Percentiles rank a stretch among this genome's conserved stretches.
phyloP scores from a whole-genome alignment of 2,797 vertebrate species.

The Poliocrania exsul region DNA sequence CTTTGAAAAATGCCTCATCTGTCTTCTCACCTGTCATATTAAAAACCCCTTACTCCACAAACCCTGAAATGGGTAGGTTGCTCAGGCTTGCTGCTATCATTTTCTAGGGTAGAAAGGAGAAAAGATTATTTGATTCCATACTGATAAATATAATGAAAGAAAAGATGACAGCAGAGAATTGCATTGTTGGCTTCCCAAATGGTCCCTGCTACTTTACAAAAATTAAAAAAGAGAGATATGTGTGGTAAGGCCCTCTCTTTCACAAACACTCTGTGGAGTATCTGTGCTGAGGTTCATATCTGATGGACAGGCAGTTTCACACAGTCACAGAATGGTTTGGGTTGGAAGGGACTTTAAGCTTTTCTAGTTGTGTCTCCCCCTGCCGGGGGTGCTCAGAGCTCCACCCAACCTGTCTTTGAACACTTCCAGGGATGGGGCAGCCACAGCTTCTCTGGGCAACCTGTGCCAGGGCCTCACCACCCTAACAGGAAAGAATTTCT shows the following conservation, averaged over 20 bases:
- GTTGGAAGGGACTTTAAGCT: not conserved
- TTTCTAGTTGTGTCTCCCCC: no score
- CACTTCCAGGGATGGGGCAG: not conserved
- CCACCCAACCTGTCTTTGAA: not conserved
- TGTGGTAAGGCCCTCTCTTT: not conserved
- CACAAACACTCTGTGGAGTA: not conserved
- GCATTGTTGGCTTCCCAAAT: not conserved
- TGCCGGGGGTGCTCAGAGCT: not conserved
- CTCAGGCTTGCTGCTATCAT: not conserved
- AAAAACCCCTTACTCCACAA: conserved; percentile 15
- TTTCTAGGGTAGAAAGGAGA: not conserved
- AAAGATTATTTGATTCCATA: not conserved
- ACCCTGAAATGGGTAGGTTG: not conserved
- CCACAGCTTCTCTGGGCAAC: not conserved
- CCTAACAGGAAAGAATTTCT: not conserved
- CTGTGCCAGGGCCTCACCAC: not conserved
- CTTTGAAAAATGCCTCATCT: conserved; percentile 8
- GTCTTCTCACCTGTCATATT: not conserved
- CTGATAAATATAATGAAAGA: not conserved
- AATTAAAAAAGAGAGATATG: rapidly evolving
- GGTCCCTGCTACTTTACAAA: not conserved
- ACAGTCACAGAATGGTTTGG: not conserved
- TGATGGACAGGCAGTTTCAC: not conserved
- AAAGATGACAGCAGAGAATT: not conserved
- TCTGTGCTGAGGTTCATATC: not conserved